A percentile compares a stretch with the other conserved stretches of the same genome.
Evolutionary conservation across 2,888 invertebrate species (phyloP).

Genomic region (Clostera curtula): DNA sequence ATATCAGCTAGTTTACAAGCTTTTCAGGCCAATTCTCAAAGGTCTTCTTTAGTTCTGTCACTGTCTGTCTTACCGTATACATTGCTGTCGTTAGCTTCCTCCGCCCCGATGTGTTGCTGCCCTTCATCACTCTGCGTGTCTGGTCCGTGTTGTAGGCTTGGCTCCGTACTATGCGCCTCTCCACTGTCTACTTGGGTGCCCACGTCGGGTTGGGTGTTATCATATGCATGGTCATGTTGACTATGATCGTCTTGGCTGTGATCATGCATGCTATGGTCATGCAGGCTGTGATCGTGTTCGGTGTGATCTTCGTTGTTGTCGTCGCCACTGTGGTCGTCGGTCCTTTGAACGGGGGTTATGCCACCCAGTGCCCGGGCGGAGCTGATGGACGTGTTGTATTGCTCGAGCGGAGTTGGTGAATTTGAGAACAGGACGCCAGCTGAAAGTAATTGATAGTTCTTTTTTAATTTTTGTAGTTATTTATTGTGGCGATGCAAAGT

Average conservation of each 20-base stretch:
- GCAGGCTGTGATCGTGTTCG: constrained; percentile 19
- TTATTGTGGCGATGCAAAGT: no score
- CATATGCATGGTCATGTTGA: constrained; percentile 9
- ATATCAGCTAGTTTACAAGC: no score
- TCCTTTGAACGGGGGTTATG: constrained; percentile 44
- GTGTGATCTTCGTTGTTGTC: constrained; percentile 28
- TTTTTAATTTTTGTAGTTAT: constrained; percentile 1
- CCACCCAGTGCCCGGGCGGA: constrained; percentile 77
- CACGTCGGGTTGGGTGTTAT: constrained; percentile 10
- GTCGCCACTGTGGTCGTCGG: constrained; percentile 20
- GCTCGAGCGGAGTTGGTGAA: constrained; percentile 76
- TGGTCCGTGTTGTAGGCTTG: constrained; percentile 27
- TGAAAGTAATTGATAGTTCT: constrained; percentile 41
- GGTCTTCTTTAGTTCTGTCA: no score
- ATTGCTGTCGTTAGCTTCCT: constrained; percentile 62
- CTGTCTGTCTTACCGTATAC: constrained; percentile 77
- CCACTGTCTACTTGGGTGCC: constrained; percentile 4
- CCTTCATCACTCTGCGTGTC: constrained; percentile 41
- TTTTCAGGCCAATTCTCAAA: no score
- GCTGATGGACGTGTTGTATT: constrained; percentile 62
- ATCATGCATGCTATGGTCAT: constrained; percentile 16
- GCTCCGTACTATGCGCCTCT: constrained; percentile 8
- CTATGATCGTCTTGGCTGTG: constrained; percentile 14
- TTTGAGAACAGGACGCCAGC: constrained; percentile 81
- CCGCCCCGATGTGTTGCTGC: constrained; percentile 32